These are phyloP conservation scores for Thecophora atra DNA, from an alignment of 2,888 invertebrate genomes.

Conservation along the genomic window DNA sequence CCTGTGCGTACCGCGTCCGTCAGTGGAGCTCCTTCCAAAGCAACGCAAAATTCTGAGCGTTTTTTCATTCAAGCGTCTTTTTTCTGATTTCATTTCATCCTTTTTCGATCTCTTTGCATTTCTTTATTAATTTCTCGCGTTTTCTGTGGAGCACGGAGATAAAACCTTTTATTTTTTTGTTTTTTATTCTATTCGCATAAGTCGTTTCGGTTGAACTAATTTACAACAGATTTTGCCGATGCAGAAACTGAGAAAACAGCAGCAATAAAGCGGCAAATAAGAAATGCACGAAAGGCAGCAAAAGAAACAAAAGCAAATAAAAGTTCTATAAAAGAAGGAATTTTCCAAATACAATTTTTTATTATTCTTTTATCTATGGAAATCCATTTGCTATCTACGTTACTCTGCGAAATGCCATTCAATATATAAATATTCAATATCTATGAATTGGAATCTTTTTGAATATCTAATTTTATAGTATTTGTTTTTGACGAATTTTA, in stretches of 20 bases:
- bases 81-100: conserved; percentile 8
- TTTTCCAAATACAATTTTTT: background rate
- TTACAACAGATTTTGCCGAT: background rate
- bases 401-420: background rate
- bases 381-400: no score
- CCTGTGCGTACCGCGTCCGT: background rate
- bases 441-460: no score
- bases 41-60: background rate
- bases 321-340: background rate
- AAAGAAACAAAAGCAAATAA: background rate
- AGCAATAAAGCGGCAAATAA: background rate
- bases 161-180: background rate
- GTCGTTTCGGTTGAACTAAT: conserved; percentile 24
- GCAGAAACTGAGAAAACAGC: background rate
- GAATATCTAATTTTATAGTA: no score
- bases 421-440: no score
- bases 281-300: background rate
- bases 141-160: no score
- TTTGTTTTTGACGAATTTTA: no score
- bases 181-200: conserved; percentile 23
- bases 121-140: background rate
- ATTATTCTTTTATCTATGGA: no score
- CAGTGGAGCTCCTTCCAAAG: conserved; percentile 6
- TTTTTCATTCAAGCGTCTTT: conserved; percentile 16
- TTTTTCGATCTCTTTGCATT: background rate